Evolutionary conservation across 1,140 invertebrate genomes (phyloP), one percentile per base, ranked within the genome.

Genomic region (Danaus plexippus): DNA sequence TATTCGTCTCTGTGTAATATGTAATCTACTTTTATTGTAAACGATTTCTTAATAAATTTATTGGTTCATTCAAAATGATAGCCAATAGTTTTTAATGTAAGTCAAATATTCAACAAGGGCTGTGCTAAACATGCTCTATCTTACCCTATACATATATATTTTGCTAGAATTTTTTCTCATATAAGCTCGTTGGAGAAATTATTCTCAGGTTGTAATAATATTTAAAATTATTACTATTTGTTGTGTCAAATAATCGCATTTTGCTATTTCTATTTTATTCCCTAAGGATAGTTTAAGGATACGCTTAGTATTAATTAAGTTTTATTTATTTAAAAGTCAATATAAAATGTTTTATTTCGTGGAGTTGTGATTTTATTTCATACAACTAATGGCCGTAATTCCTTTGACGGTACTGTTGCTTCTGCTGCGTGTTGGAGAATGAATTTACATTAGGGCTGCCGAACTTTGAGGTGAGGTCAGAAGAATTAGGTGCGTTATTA

Each of bases 291-390:
- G 69, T 59, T 77, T 85, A 80, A 78, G 74, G 11, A 73, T 82
- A 85, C 78, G 80, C 74, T 83, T 85, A 85, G 77, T 75, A 71
- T 69, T 75, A 74, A 73, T 69, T 74, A 71, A 71, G 72, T 54
- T 83, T 80, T 81, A 86, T 84, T 86, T 86, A 86, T 86, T 86
- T 73, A 83, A 80, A 83, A 86, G 83, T 83, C 83, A 86, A 84
- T 84, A 86, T 82, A 81, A 81, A 75, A 77, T 79, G 82, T 84
- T 86, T 84, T 82, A 84, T 84, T 84, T 80, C 73, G 70, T 80
- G 69, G 61, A 63, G 60, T 47, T 49, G 53, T 67, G 54, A 59
- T 75, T 75, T 76, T 63, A 64, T 73, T 76, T 55, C n/a, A 10
- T 18, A 22, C 13, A 45, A 47, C 13, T 10, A 46, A n/a, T 47